phyloP scores from a whole-genome alignment of 2,888 invertebrate genomes.

The Synanthedon myopaeformis region DNA sequence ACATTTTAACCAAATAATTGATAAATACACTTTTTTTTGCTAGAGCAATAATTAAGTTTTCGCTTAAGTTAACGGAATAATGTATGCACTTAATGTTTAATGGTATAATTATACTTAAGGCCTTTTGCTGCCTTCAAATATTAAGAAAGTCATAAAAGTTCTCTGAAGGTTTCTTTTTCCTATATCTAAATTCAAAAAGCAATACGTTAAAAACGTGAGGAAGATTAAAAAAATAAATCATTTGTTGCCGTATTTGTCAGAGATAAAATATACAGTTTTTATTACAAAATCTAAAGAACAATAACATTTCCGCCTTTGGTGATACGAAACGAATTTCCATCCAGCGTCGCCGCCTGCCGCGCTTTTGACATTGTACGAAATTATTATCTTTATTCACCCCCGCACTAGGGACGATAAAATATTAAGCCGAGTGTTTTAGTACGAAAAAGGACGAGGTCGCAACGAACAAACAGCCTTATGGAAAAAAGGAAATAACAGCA shows the following conservation, averaged over 20 bases:
- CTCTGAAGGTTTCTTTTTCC: too few relatives aligned
- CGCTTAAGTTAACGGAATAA: too few relatives aligned
- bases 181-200: too few relatives aligned
- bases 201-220: too few relatives aligned
- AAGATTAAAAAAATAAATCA: background rate
- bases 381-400: conserved; percentile 11
- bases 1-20: too few relatives aligned
- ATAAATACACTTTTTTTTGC: too few relatives aligned
- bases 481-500: conserved; percentile 9
- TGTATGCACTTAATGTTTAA: too few relatives aligned
- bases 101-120: too few relatives aligned
- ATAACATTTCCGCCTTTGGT: background rate
- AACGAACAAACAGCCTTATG: conserved; percentile 11
- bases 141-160: too few relatives aligned
- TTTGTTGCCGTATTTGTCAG: background rate
- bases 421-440: conserved; percentile 8
- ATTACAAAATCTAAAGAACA: background rate
- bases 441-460: conserved; percentile 1
- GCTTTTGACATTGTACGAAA: conserved; percentile 8
- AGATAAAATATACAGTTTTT: background rate
- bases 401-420: conserved; percentile 7
- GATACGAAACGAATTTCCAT: background rate
- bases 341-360: conserved; percentile 4
- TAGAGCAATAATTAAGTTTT: too few relatives aligned
- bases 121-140: too few relatives aligned